Conservation (phyloP, 2,113 vertebrate species). For the Orthonyx spaldingii region DNA sequence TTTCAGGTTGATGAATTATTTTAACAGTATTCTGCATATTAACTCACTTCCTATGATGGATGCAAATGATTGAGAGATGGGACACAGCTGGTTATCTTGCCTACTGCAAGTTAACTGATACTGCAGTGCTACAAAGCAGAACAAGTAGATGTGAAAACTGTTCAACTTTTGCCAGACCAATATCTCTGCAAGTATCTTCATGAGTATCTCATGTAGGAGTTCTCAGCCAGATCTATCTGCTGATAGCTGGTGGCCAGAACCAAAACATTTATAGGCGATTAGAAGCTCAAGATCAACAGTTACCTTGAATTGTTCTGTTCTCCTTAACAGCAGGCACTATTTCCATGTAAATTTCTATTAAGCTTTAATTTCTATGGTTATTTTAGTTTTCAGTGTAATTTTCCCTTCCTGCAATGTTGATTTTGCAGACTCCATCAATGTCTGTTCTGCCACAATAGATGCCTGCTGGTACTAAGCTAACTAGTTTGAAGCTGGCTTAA, state of each 20-base stretch:
- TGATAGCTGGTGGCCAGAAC: neutral
- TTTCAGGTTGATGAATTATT: slow-evolving; percentile 24
- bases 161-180: neutral
- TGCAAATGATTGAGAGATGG: neutral
- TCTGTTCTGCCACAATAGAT: neutral
- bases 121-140: neutral
- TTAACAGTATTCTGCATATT: neutral
- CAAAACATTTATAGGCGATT: neutral
- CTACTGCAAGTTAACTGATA: neutral
- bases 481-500: neutral
- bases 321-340: neutral
- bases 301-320: neutral
- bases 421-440: neutral
- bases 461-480: neutral
- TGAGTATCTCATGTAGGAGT: neutral
- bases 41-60: neutral
- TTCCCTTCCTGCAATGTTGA: neutral
- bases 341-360: neutral
- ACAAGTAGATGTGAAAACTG: neutral
- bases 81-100: neutral
- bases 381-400: neutral
- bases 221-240: neutral
- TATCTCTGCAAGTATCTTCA: neutral
- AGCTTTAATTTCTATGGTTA: neutral
- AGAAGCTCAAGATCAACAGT: neutral